Evolutionary conservation across 2,888 invertebrate genomes (phyloP).

Genomic region (Harmothoe impar): DNA sequence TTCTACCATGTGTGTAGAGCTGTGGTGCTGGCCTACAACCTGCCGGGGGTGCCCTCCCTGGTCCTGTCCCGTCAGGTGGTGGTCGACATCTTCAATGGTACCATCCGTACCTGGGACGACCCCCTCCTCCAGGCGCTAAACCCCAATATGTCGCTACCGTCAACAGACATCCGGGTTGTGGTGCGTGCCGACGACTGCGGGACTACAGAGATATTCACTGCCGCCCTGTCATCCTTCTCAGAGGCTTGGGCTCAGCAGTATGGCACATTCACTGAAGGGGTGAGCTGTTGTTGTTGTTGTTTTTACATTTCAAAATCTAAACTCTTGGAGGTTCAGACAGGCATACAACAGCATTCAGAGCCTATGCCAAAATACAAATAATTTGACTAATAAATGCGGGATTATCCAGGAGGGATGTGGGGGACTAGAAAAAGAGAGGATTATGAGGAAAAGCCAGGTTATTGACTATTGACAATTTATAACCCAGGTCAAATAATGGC

Average conservation of each 20-base stretch:
- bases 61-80: neutral
- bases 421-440: no score
- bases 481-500: no score
- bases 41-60: neutral
- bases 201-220: constrained; percentile 78
- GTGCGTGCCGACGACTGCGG: constrained; percentile 79
- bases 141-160: constrained; percentile 71
- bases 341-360: no score
- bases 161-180: constrained; percentile 73
- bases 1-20: constrained; percentile 65
- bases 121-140: constrained; percentile 69
- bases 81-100: constrained; percentile 58
- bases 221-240: constrained; percentile 75
- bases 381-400: no score
- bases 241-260: constrained; percentile 73
- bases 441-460: no score
- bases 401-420: no score
- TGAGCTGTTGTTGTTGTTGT: no score
- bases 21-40: constrained; percentile 58
- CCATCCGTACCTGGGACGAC: constrained; percentile 37
- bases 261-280: constrained; percentile 74
- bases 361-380: no score
- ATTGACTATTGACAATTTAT: no score
- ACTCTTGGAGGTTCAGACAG: no score
- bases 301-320: no score